Conservation (phyloP, 2,888 invertebrate species). For the Alloplasta piceator region DNA sequence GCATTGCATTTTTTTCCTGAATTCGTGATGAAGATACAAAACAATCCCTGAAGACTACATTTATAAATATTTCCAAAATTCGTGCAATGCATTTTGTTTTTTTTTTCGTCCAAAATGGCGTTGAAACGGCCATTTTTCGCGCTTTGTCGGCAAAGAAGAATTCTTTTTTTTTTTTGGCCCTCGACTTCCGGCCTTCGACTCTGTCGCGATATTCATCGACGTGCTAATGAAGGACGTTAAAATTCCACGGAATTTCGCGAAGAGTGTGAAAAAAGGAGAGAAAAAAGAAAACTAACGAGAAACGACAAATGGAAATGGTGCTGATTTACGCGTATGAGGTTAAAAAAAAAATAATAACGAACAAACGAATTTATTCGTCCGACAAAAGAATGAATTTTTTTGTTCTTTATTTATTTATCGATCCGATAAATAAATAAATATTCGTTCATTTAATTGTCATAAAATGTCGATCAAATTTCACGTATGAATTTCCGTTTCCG, state of each 20-base stretch:
- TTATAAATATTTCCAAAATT: conserved; percentile 26
- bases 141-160: conserved; percentile 5
- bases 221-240: not conserved
- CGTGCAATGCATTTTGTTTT: conserved; percentile 1
- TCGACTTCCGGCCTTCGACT: not conserved
- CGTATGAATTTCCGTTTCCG: conserved; percentile 61
- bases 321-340: conserved; percentile 23
- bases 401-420: too few species aligned
- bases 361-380: too few species aligned
- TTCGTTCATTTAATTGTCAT: conserved; percentile 1
- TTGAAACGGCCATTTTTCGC: conserved; percentile 35
- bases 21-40: conserved; percentile 26
- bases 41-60: conserved; percentile 39
- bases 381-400: too few species aligned
- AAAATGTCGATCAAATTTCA: conserved; percentile 39
- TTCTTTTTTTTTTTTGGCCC: not conserved
- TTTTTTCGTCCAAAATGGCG: conserved; percentile 35
- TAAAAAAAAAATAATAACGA: not conserved
- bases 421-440: conserved; percentile 5
- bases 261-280: not conserved
- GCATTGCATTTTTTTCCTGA: conserved; percentile 51
- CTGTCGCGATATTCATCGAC: not conserved
- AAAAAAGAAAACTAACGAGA: not conserved
- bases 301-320: not conserved
- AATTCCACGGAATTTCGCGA: conserved; percentile 5